Evolutionary conservation across 1,140 invertebrate genomes (phyloP), one percentile per base, ranked within the genome.

Genomic region (Kradibia gibbosae): DNA sequence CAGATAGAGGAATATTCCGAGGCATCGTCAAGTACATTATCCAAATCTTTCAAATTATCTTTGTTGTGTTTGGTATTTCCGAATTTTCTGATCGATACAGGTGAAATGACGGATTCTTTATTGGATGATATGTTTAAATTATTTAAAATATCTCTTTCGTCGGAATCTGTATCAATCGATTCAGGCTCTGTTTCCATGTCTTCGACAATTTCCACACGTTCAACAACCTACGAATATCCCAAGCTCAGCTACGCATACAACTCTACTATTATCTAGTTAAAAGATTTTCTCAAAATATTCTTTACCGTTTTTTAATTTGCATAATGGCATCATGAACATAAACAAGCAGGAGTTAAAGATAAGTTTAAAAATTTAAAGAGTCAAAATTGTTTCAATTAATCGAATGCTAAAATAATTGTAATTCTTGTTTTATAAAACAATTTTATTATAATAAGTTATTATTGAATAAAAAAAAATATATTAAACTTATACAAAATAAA

Each of bases 151-250:
- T 89, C 85, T 50, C 87, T 88, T 25, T 92, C 90, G n/a, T 93
- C 93, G 0, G 89, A 83, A 82, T 93, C 93, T 5, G 92, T 93
- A 67, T 94, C 93, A 55, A 90, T 83, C 4, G 92, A 93, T 82
- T 93, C 93, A 11, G 90, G 86, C 72, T 92, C 92, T 0, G 92
- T 93, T 86, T 93, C 93, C 7, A 90, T 92, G 79, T 92, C 92
- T 78, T 93, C 92, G 22, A 91, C 81, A 53, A 93, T 92, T 84
- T 93, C 92, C 28, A 93, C 92, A 78, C 90, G 91, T 81, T 93
- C 92, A 15, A 92, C 92, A 78, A 89, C 89, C 70, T 83, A 48
- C 20, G 62, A 67, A 67, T 67, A 67, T 67, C 62, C 22, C 34
- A 67, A 8, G 3, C 62, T 65, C 22, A 36, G 39, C 76, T 67